A percentile compares a stretch with the other conserved stretches of the same genome.
phyloP scores from a whole-genome alignment of 2,113 vertebrate species.

The Corynorhinus townsendii region DNA sequence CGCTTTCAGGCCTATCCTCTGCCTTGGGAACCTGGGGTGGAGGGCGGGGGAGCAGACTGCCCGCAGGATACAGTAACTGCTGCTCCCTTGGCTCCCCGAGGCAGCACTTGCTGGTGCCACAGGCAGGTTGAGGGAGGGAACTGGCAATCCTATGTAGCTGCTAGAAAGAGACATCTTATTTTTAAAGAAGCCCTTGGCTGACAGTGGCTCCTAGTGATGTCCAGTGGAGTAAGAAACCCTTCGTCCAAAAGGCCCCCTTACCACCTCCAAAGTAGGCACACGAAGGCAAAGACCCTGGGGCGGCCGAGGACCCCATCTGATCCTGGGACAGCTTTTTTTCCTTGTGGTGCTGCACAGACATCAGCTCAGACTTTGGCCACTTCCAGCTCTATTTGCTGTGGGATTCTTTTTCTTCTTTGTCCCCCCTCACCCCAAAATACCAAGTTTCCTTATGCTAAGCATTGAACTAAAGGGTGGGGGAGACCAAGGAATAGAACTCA shows the following conservation, averaged over 20 bases:
- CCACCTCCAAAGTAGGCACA: neutral
- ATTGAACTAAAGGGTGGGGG: neutral
- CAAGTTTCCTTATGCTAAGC: constrained; percentile 27
- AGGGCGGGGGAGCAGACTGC: neutral
- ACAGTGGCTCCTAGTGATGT: neutral
- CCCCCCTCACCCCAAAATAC: neutral
- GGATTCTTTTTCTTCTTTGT: neutral
- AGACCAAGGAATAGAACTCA: constrained; percentile 46
- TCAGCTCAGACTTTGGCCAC: neutral
- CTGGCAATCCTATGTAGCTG: neutral
- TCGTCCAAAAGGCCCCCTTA: neutral
- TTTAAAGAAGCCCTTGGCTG: neutral
- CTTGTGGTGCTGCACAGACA: neutral
- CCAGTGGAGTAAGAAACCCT: neutral
- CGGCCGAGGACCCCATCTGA: neutral
- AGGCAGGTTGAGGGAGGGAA: neutral
- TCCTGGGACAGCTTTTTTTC: neutral
- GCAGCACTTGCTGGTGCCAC: neutral
- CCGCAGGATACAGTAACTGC: neutral
- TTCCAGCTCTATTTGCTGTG: neutral
- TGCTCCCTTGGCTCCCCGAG: neutral
- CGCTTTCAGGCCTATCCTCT: neutral
- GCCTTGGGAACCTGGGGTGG: neutral
- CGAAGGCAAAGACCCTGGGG: neutral
- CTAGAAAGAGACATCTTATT: neutral